These are phyloP conservation scores for Tholera decimalis DNA, from an alignment of 2,888 invertebrate species.

Conservation along the genomic window DNA sequence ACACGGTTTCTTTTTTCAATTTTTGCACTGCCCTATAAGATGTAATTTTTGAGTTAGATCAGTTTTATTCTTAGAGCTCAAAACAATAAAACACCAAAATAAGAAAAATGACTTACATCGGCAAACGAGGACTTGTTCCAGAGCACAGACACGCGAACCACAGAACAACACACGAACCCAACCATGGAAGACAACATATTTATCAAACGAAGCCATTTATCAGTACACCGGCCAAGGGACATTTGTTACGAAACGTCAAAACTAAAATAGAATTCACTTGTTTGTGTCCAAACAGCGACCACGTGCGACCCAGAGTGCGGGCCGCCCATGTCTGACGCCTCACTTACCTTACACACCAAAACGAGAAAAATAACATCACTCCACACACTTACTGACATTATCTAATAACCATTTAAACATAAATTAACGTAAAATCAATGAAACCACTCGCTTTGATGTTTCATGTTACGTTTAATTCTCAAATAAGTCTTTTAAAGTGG, in stretches of 20 bases:
- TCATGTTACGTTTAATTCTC: slow-evolving; percentile 72
- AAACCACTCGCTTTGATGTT: slow-evolving; percentile 77
- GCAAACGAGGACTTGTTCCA: slow-evolving; percentile 46
- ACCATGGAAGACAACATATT: slow-evolving; percentile 62
- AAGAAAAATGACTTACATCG: slow-evolving; percentile 59
- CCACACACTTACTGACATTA: slow-evolving; percentile 40
- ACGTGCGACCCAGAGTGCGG: slow-evolving; percentile 76
- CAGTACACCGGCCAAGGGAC: slow-evolving; percentile 71
- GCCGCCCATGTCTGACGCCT: slow-evolving; percentile 80
- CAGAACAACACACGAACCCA: slow-evolving; percentile 47
- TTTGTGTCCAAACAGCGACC: slow-evolving; percentile 72
- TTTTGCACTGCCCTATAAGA: too few species aligned
- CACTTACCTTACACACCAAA: slow-evolving; percentile 58
- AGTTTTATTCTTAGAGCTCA: too few species aligned
- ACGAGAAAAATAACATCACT: slow-evolving; percentile 57
- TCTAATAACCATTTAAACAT: slow-evolving; percentile 53
- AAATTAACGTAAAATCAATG: slow-evolving; percentile 71
- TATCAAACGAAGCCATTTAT: slow-evolving; percentile 71
- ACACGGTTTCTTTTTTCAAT: too few species aligned
- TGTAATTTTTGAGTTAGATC: too few species aligned
- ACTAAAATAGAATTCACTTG: slow-evolving; percentile 75
- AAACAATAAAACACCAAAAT: slow-evolving; percentile 31
- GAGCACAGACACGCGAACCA: slow-evolving; percentile 39
- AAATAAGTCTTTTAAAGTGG: slow-evolving; percentile 79
- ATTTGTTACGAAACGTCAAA: slow-evolving; percentile 74